A percentile compares a stretch with the other conserved stretches of the same genome.
Evolutionary conservation across 1,140 invertebrate genomes (phyloP).

Genomic region (Diabrotica undecimpunctata): DNA sequence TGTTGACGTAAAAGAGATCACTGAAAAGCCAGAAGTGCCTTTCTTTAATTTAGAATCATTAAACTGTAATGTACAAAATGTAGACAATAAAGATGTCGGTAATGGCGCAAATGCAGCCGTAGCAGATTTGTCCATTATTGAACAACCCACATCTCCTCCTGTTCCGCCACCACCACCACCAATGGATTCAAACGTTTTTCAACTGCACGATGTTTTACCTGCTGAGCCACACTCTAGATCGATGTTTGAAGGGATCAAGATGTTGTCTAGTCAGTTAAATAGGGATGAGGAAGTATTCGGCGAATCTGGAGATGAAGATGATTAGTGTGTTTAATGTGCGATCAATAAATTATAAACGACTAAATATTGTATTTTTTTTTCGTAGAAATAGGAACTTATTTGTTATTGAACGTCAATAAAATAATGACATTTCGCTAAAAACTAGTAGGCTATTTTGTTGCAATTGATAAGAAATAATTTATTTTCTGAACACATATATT

Average conservation of each 20-base stretch:
- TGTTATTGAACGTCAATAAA: too few relatives aligned
- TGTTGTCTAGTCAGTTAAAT: conserved; percentile 23
- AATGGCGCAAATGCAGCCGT: not conserved
- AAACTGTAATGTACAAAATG: not conserved
- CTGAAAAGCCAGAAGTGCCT: not conserved
- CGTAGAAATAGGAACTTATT: too few relatives aligned
- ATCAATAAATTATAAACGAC: too few relatives aligned
- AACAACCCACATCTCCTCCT: not conserved
- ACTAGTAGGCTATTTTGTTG: too few relatives aligned
- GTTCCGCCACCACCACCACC: conserved; percentile 17
- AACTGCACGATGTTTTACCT: not conserved
- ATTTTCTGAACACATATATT: too few relatives aligned
- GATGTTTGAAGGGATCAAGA: conserved; percentile 26
- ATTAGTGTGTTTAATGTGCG: too few relatives aligned
- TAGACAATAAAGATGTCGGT: not conserved
- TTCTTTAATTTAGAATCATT: conserved; percentile 22
- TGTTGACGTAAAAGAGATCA: conserved; percentile 17
- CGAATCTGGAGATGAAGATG: not conserved
- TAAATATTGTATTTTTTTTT: too few relatives aligned
- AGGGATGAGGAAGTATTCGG: conserved; percentile 27
- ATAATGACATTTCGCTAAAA: too few relatives aligned
- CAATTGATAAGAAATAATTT: too few relatives aligned
- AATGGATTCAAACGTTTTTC: conserved; percentile 9
- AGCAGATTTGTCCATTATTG: too few relatives aligned
- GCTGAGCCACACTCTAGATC: conserved; percentile 8